Percentiles rank a stretch among this genome's conserved stretches.
Conservation (phyloP, 2,113 vertebrate genomes). For the Pandion haliaetus region DNA sequence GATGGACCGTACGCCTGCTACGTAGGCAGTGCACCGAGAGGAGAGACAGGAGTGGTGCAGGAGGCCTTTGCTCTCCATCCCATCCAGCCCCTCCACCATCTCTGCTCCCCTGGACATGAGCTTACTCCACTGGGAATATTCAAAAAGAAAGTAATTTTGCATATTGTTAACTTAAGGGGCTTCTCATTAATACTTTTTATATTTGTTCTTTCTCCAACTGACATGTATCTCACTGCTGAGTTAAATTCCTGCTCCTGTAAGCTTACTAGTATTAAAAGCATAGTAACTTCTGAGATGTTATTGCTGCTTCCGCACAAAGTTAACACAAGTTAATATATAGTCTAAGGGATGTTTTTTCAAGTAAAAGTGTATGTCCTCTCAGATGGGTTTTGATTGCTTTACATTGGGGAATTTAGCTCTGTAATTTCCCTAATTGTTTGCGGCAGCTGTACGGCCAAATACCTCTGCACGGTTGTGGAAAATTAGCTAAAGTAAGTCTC, state of each 20-base stretch:
- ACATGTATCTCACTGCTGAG: background rate
- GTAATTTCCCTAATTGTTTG: background rate
- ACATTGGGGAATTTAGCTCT: background rate
- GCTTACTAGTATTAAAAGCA: background rate
- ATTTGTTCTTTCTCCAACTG: background rate
- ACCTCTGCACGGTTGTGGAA: background rate
- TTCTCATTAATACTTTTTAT: background rate
- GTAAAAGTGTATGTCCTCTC: background rate
- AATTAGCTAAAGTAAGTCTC: background rate
- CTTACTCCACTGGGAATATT: background rate
- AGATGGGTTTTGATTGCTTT: background rate
- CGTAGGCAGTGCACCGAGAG: rapidly evolving
- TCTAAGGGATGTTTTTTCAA: background rate
- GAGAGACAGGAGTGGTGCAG: background rate
- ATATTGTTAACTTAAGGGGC: background rate
- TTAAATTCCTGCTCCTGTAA: background rate
- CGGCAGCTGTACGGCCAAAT: background rate
- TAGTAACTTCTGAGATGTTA: background rate
- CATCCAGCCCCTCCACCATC: rapidly evolving
- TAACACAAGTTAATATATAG: background rate
- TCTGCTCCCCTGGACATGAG: rapidly evolving
- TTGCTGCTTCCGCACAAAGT: background rate
- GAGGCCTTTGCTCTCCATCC: rapidly evolving
- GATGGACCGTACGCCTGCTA: rapidly evolving
- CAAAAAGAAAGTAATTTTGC: background rate